Evolutionary conservation across 2,888 invertebrate species (phyloP).

Genomic region (Pristionchus exspectatus): DNA sequence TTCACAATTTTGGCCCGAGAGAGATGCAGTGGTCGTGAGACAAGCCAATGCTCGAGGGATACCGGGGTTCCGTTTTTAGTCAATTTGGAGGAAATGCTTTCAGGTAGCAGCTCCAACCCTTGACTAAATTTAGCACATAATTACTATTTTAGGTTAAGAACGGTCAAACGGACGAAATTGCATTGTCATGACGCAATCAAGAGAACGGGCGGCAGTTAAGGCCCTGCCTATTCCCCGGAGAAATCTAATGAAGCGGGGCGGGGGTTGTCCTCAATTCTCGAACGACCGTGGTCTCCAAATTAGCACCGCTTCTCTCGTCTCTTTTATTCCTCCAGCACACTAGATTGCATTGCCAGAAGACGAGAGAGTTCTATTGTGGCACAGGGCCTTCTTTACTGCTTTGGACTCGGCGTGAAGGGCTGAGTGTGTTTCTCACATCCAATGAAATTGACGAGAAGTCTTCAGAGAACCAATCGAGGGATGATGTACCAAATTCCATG

Average conservation of each 20-base stretch:
- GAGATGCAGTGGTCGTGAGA: too few species aligned
- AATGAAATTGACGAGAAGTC: neutral
- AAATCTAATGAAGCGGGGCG: conserved; percentile 19
- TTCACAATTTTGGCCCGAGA: too few species aligned
- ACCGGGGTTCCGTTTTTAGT: too few species aligned
- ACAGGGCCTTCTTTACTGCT: neutral
- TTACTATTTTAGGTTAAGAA: neutral
- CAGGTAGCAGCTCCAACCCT: too few species aligned
- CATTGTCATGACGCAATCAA: neutral
- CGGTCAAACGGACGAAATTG: too few species aligned
- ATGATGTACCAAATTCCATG: too few species aligned
- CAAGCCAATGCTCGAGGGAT: too few species aligned
- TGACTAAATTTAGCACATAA: neutral
- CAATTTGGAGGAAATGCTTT: too few species aligned
- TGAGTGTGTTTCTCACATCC: neutral
- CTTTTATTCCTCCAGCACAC: neutral
- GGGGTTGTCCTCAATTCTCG: neutral
- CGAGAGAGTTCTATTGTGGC: neutral
- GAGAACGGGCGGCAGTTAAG: neutral
- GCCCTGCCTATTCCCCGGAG: neutral
- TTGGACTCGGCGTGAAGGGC: neutral
- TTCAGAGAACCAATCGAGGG: neutral
- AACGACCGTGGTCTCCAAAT: neutral
- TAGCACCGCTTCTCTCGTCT: neutral
- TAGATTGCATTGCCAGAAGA: neutral